These are phyloP conservation scores for Brachyrhaphis roseni DNA, from an alignment of 2,797 vertebrate species.

Conservation along the genomic window DNA sequence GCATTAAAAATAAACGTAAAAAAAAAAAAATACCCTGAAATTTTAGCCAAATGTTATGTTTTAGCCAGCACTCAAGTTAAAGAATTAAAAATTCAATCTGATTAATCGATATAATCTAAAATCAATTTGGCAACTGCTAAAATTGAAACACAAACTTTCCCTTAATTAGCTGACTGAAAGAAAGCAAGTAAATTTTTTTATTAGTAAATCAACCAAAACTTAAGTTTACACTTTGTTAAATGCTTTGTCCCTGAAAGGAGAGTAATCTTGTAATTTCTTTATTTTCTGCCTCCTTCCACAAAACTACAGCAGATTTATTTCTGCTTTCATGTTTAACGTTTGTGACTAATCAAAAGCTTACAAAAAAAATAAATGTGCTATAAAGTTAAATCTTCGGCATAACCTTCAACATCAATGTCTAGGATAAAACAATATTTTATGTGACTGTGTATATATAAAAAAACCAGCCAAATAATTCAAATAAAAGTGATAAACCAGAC, in stretches of 20 bases:
- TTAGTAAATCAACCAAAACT: background rate
- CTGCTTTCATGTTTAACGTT: background rate
- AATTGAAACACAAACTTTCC: background rate
- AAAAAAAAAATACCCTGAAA: background rate
- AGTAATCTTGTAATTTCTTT: background rate
- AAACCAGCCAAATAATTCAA: conserved; percentile 64
- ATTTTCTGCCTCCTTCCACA: background rate
- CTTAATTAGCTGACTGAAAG: background rate
- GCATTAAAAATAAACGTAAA: background rate
- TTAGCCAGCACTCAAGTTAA: background rate
- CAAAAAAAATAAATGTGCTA: background rate
- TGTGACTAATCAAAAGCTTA: background rate
- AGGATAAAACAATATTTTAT: conserved; percentile 9
- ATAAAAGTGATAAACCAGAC: conserved; percentile 61
- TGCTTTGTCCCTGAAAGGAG: background rate
- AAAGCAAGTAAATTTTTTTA: background rate
- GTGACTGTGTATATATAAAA: conserved; percentile 61
- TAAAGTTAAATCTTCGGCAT: background rate
- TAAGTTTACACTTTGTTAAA: background rate
- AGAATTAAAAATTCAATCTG: background rate
- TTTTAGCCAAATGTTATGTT: background rate
- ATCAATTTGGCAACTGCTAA: background rate
- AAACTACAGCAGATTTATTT: background rate
- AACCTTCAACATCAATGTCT: background rate
- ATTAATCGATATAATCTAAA: background rate